phyloP scores from a whole-genome alignment of 1,140 invertebrate genomes.

The Pseudomyrmex flavicornis region DNA sequence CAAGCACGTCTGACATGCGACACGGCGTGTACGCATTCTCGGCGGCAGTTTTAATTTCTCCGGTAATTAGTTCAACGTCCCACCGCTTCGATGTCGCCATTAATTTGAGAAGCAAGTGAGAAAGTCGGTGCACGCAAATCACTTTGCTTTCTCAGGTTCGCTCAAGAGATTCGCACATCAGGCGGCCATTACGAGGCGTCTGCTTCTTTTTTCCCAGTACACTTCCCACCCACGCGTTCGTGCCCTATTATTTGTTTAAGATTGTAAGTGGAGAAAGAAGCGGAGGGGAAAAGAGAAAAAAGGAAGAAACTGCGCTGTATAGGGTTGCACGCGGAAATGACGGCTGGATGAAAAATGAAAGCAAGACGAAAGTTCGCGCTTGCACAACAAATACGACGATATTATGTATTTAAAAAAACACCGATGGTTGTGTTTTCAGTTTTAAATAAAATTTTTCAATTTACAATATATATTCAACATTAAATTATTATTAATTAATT shows the following conservation, averaged over 20 bases:
- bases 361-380: not conserved
- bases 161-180: not conserved
- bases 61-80: slow-evolving; percentile 42
- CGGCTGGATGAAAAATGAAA: slow-evolving; percentile 44
- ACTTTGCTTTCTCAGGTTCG: slow-evolving; percentile 29
- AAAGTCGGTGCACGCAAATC: slow-evolving; percentile 44
- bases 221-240: slow-evolving; percentile 44
- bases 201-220: slow-evolving; percentile 25
- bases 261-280: slow-evolving; percentile 13
- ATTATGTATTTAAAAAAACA: not conserved
- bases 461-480: not conserved
- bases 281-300: slow-evolving; percentile 36
- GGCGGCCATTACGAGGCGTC: slow-evolving; percentile 12
- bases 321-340: slow-evolving; percentile 1
- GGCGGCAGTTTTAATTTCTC: slow-evolving; percentile 10
- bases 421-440: not conserved
- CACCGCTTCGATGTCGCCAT: slow-evolving; percentile 33
- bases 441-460: no score
- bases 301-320: not conserved
- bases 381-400: not conserved
- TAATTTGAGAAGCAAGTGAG: slow-evolving; percentile 55
- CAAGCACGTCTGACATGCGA: not conserved
- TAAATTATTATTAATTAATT: no score
- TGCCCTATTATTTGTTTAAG: slow-evolving; percentile 51
- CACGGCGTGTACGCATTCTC: not conserved